phyloP scores from a whole-genome alignment of 2,888 invertebrate genomes.

The Phortica okadai region DNA sequence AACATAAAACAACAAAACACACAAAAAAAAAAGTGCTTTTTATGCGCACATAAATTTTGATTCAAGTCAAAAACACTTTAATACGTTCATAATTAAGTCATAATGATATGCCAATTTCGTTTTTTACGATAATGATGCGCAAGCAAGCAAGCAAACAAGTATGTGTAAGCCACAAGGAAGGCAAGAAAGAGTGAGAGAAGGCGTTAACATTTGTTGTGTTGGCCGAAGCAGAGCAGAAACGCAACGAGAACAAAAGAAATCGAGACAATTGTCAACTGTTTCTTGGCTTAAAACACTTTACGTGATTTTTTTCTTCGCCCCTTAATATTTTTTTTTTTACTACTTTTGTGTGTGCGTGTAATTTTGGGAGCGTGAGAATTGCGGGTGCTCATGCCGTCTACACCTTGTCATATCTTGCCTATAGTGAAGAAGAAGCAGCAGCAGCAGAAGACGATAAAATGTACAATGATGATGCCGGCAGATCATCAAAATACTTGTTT shows the following conservation, averaged over 20 bases:
- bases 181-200: background rate
- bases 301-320: constrained; percentile 62
- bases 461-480: constrained; percentile 1
- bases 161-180: constrained; percentile 55
- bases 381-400: background rate
- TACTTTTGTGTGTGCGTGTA: background rate
- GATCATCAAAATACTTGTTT: constrained; percentile 31
- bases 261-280: constrained; percentile 61
- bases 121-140: constrained; percentile 26
- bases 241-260: background rate
- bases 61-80: constrained; percentile 13
- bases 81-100: constrained; percentile 69
- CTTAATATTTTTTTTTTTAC: constrained; percentile 64
- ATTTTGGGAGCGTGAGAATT: constrained; percentile 12
- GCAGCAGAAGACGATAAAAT: background rate
- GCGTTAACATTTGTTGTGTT: background rate
- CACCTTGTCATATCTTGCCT: background rate
- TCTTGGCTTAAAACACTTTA: constrained; percentile 39
- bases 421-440: background rate
- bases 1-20: background rate
- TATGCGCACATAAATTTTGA: constrained; percentile 8
- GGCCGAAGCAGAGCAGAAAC: background rate
- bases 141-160: constrained; percentile 47
- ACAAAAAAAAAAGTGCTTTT: background rate
- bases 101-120: constrained; percentile 64